These are phyloP conservation scores for Zonotrichia leucophrys DNA, from an alignment of 2,113 vertebrate species.

Conservation along the genomic window DNA sequence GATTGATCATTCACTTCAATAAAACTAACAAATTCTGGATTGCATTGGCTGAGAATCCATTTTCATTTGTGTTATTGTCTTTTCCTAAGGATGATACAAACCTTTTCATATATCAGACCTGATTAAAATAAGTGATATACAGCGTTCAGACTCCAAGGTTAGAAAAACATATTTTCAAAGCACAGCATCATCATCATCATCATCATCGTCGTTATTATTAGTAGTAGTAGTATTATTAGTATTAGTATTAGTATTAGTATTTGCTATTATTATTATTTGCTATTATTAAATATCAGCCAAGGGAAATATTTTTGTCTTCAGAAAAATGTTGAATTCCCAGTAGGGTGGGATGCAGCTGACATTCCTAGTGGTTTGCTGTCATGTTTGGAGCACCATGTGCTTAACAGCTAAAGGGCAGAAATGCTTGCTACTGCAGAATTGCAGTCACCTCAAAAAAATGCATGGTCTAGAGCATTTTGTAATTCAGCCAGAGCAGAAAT, in stretches of 20 bases:
- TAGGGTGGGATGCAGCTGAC: not conserved
- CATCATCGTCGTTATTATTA: not conserved
- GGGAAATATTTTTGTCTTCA: slow-evolving; percentile 10
- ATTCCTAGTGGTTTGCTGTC: slow-evolving; percentile 13
- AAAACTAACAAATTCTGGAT: not conserved
- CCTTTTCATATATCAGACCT: not conserved
- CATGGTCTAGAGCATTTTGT: not conserved
- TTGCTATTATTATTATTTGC: not conserved
- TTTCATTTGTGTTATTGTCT: not conserved
- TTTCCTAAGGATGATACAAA: not conserved
- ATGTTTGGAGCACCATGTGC: not conserved
- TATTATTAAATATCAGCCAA: not conserved
- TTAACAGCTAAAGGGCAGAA: slow-evolving; percentile 1
- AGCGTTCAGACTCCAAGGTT: not conserved
- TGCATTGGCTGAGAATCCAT: not conserved
- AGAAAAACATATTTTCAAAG: slow-evolving; percentile 13
- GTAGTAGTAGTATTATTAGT: not conserved
- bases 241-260: not conserved
- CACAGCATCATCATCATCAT: not conserved
- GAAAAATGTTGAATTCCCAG: slow-evolving; percentile 4
- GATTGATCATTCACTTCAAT: not conserved
- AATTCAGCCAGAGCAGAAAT: not conserved
- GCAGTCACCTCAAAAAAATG: not conserved
- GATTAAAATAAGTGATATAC: not conserved
- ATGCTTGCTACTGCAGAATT: not conserved